Evolutionary conservation across 2,797 vertebrate genomes (phyloP), one percentile per base, ranked within the genome.

Genomic region (Mormyrops boulengeri): DNA sequence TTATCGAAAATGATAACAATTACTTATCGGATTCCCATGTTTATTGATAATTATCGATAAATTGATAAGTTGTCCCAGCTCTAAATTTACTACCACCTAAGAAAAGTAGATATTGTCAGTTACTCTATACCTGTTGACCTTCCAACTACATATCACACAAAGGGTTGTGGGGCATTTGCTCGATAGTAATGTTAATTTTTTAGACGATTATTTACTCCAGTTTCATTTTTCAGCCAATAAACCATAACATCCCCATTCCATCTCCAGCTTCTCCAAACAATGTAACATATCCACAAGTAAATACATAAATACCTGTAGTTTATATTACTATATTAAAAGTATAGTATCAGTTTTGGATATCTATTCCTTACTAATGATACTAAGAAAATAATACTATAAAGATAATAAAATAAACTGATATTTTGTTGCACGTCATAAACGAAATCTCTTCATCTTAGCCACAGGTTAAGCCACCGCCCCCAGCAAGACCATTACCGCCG

Each of bases 401-500:
- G 19, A 7, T 50, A 6, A 49, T 85, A 34, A 85, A 30, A 69
- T 22, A 34, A 57, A 80, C 4, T 2, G 55, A 49, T 22, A 88
- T 19, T 38, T 73, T 73, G 22, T 22, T 89, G 47, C 19, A 41
- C 26, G 1, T 89, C 19, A 82, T 80, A 38, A 38, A 80, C 3
- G 3, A 77, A 88, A 52, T 38, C 22, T 82, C 38, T 22, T 85
- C 85, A 11, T 88, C 52, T 12, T 53, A 90, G 8, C 88, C 41
- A 60, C 89, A 96, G 95, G 89, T 34, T 19, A 93, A 92, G 93
- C 94, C 94, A 30, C 84, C 85, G 55, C 93, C 95, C 85, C 95
- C 96, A 11, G 89, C 88, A 3, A 96, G 94, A 87, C 95, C 96
- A 80, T 91, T 95, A 88, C 94, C 95, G 0, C 88, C 92, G 88